These are phyloP conservation scores for Centruroides sculpturatus DNA, from an alignment of 1,140 invertebrate genomes.

Conservation along the genomic window DNA sequence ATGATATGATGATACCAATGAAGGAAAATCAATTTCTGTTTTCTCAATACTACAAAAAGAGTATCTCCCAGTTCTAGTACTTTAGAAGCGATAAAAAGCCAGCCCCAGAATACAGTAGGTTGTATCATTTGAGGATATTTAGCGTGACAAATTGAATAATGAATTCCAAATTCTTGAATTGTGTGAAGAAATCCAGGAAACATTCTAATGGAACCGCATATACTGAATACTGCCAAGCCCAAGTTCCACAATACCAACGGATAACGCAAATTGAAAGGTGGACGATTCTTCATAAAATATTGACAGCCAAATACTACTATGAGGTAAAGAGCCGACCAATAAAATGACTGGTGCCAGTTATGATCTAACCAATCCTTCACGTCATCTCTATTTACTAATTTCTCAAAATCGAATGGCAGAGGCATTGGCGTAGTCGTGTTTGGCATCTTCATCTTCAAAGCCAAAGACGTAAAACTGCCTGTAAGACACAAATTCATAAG, in stretches of 20 bases:
- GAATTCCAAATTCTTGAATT: constrained; percentile 69
- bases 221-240: constrained; percentile 77
- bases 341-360: constrained; percentile 88
- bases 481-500: constrained; percentile 22
- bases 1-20: constrained; percentile 70
- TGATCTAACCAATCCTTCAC: constrained; percentile 75
- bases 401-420: constrained; percentile 77
- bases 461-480: constrained; percentile 66
- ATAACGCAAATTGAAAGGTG: constrained; percentile 69
- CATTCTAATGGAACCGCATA: constrained; percentile 74
- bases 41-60: constrained; percentile 87
- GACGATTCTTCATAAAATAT: constrained; percentile 70
- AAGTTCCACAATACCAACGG: constrained; percentile 84
- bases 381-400: constrained; percentile 68
- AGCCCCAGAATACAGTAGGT: constrained; percentile 90
- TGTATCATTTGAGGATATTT: constrained; percentile 75
- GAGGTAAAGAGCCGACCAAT: constrained; percentile 81
- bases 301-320: constrained; percentile 83
- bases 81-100: constrained; percentile 87
- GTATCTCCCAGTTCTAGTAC: constrained; percentile 87
- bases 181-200: constrained; percentile 75
- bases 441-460: too few relatives aligned
- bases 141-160: constrained; percentile 85
- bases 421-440: too few relatives aligned
- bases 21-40: constrained; percentile 94